Percentiles rank a stretch among this genome's conserved stretches.
phyloP scores from a whole-genome alignment of 2,797 vertebrate species.

The Petrocephalus schoutedeni region DNA sequence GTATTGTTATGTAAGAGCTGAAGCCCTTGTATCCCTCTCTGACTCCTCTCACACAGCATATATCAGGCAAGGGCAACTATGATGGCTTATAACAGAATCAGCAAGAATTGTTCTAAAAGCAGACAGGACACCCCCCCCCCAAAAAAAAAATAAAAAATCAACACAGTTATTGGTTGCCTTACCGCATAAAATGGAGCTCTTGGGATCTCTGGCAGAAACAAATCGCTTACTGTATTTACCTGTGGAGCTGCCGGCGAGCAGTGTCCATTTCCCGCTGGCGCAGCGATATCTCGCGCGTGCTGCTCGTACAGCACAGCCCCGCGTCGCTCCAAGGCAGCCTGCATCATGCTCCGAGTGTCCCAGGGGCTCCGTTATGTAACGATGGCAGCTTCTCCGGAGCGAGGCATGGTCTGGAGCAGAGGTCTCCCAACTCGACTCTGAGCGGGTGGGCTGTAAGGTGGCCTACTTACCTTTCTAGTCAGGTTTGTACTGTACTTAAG shows the following conservation, averaged over 20 bases:
- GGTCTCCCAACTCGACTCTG: background rate
- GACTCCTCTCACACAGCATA: background rate
- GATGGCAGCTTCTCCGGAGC: background rate
- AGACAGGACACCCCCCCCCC: background rate
- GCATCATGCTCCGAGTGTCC: background rate
- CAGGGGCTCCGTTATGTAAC: background rate
- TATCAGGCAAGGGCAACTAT: background rate
- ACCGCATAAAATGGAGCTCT: slow-evolving; percentile 35
- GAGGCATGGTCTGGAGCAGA: background rate
- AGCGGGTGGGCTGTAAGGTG: background rate
- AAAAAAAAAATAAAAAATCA: background rate
- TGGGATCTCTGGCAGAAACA: slow-evolving; percentile 40
- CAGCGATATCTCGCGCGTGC: background rate
- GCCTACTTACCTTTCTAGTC: background rate
- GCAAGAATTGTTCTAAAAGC: background rate
- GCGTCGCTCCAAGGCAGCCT: background rate
- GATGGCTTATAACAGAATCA: background rate
- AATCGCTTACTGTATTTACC: slow-evolving; percentile 38
- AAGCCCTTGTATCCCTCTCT: background rate
- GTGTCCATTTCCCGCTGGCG: background rate
- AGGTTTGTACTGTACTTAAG: background rate
- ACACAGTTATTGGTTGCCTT: slow-evolving; percentile 20
- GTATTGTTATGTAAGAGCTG: slow-evolving; percentile 10
- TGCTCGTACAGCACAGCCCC: background rate
- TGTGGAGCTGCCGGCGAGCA: background rate